A percentile compares a stretch with the other conserved stretches of the same genome.
Evolutionary conservation across 2,888 invertebrate genomes (phyloP).

Genomic region (Temnothorax rugatulus): DNA sequence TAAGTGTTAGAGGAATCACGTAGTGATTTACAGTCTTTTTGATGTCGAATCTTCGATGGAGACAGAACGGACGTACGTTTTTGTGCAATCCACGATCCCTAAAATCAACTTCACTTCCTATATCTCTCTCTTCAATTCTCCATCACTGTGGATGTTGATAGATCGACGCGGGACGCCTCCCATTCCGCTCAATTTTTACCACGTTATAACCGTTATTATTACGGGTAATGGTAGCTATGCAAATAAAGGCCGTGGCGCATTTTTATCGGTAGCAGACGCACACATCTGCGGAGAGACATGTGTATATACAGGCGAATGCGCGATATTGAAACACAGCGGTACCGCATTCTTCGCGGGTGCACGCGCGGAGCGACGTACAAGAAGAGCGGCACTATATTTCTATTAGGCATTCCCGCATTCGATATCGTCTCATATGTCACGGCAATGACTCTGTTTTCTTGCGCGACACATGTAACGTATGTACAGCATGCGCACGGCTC

Average conservation of each 20-base stretch:
- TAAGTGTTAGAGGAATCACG: not conserved
- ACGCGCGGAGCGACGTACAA: slow-evolving; percentile 35
- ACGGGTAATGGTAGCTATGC: slow-evolving; percentile 50
- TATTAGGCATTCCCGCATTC: slow-evolving; percentile 75
- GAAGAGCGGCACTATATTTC: slow-evolving; percentile 66
- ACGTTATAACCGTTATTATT: slow-evolving; percentile 52
- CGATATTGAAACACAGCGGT: slow-evolving; percentile 63
- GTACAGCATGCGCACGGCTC: slow-evolving; percentile 62
- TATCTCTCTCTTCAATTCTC: slow-evolving; percentile 5
- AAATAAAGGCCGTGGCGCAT: slow-evolving; percentile 47
- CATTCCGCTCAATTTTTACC: slow-evolving; percentile 40
- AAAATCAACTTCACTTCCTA: slow-evolving; percentile 19
- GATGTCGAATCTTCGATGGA: not conserved
- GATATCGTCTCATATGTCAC: slow-evolving; percentile 84
- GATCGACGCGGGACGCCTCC: slow-evolving; percentile 18
- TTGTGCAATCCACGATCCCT: not conserved
- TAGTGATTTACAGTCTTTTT: not conserved
- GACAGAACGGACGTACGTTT: not conserved
- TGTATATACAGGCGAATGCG: slow-evolving; percentile 12
- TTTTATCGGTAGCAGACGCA: slow-evolving; percentile 34
- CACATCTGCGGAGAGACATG: too few relatives aligned
- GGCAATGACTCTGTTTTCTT: slow-evolving; percentile 84
- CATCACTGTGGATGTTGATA: slow-evolving; percentile 35
- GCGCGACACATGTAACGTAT: slow-evolving; percentile 81
- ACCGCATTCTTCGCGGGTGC: slow-evolving; percentile 59